phyloP scores from a whole-genome alignment of 2,797 vertebrate genomes.

The Anguilla obscura region DNA sequence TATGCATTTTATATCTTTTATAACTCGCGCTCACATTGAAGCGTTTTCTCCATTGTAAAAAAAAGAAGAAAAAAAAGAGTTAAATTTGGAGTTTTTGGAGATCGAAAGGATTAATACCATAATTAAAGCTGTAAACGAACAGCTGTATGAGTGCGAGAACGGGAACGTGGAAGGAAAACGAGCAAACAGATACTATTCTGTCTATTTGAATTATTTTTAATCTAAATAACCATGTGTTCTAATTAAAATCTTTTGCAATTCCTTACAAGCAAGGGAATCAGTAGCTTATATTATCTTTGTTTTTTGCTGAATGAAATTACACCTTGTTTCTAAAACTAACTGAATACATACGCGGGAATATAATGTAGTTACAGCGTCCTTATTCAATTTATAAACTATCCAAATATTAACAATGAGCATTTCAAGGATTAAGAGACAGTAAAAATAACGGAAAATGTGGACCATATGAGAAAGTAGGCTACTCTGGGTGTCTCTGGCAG shows the following conservation, averaged over 20 bases:
- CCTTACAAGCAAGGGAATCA: neutral
- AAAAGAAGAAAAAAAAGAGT: neutral
- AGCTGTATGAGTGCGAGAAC: neutral
- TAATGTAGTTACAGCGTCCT: neutral
- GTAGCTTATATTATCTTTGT: neutral
- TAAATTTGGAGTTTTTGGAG: neutral
- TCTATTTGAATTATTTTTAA: neutral
- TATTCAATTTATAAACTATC: neutral
- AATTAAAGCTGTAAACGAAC: slow-evolving; percentile 17
- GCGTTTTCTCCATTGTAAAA: neutral
- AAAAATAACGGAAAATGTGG: neutral
- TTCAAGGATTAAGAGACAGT: neutral
- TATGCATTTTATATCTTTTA: neutral
- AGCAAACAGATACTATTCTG: neutral
- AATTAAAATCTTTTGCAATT: neutral
- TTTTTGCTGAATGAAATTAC: neutral
- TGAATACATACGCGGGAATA: neutral
- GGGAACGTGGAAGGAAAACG: neutral
- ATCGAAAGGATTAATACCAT: neutral
- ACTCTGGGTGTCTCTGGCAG: neutral
- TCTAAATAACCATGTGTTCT: slow-evolving; percentile 6
- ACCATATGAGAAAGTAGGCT: neutral
- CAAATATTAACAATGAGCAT: neutral
- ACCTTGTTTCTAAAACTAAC: neutral
- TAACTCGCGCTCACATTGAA: neutral